A percentile compares a stretch with the other conserved stretches of the same genome.
phyloP scores from a whole-genome alignment of 35 echinoderm and acorn worm genomes.

The Apostichopus japonicus region DNA sequence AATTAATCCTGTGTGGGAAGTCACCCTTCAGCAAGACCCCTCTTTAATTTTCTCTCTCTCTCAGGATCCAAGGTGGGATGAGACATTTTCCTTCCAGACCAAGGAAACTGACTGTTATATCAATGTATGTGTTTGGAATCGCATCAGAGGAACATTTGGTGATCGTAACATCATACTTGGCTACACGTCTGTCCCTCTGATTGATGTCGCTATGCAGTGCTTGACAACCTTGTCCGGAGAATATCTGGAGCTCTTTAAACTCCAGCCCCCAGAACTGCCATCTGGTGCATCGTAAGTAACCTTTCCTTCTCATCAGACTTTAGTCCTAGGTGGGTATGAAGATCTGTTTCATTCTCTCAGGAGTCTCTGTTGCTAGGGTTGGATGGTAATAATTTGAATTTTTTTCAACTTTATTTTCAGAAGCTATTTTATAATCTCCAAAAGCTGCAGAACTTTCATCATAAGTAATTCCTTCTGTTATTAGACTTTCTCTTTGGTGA shows the following conservation, averaged over 20 bases:
- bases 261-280: constrained; percentile 87
- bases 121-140: constrained; percentile 94
- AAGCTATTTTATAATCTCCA: no score
- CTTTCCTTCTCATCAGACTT: background rate
- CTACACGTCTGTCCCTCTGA: constrained; percentile 83
- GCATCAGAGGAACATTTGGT: constrained; percentile 62
- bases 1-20: no score
- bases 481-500: no score
- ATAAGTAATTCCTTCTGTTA: background rate
- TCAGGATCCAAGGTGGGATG: constrained; percentile 93
- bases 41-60: background rate
- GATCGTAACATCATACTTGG: constrained; percentile 83
- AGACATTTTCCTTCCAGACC: constrained; percentile 86
- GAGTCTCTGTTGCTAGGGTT: no score
- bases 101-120: constrained; percentile 83
- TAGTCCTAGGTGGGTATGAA: background rate
- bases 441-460: background rate
- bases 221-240: constrained; percentile 89
- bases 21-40: background rate
- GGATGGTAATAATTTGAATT: no score
- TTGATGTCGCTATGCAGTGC: constrained; percentile 93
- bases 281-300: constrained; percentile 90
- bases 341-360: no score
- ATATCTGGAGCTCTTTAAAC: constrained; percentile 79
- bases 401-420: no score